A percentile compares a stretch with the other conserved stretches of the same genome.
Evolutionary conservation across 2,113 vertebrate species (phyloP).

Genomic region (Sisor rabdophorus): DNA sequence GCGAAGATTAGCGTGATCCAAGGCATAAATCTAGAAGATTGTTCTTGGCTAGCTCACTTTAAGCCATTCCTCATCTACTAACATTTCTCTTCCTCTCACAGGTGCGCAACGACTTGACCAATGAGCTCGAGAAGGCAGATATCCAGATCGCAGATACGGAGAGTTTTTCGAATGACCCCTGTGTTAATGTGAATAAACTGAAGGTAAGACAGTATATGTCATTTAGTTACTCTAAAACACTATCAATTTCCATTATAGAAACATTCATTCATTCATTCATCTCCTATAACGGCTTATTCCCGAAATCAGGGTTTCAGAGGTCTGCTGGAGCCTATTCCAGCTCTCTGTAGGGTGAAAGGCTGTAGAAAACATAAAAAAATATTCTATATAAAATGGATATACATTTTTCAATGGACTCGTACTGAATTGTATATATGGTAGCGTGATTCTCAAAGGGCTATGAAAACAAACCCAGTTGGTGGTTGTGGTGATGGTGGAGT

Average conservation of each 20-base stretch:
- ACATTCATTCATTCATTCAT: background rate
- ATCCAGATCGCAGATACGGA: slow-evolving; percentile 97
- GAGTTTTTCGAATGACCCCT: slow-evolving; percentile 98
- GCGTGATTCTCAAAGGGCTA: too few species aligned
- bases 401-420: background rate
- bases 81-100: slow-evolving; percentile 54
- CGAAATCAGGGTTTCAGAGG: too few species aligned
- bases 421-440: background rate
- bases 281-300: too few species aligned
- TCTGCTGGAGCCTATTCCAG: too few species aligned
- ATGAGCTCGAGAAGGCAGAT: slow-evolving; percentile 89
- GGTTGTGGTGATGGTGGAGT: background rate
- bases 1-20: slow-evolving; percentile 34
- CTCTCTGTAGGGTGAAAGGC: background rate
- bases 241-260: background rate
- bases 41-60: slow-evolving; percentile 33
- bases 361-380: background rate
- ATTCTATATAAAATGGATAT: background rate
- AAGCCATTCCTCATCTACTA: slow-evolving; percentile 25
- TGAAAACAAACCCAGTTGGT: too few species aligned
- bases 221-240: background rate
- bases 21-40: slow-evolving; percentile 21
- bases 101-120: slow-evolving; percentile 97
- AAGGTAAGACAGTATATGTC: slow-evolving; percentile 77
- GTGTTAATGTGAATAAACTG: slow-evolving; percentile 94